Evolutionary conservation across 2,113 vertebrate genomes (phyloP), one percentile per base, ranked within the genome.

Genomic region (Rhodinocichla rosea): DNA sequence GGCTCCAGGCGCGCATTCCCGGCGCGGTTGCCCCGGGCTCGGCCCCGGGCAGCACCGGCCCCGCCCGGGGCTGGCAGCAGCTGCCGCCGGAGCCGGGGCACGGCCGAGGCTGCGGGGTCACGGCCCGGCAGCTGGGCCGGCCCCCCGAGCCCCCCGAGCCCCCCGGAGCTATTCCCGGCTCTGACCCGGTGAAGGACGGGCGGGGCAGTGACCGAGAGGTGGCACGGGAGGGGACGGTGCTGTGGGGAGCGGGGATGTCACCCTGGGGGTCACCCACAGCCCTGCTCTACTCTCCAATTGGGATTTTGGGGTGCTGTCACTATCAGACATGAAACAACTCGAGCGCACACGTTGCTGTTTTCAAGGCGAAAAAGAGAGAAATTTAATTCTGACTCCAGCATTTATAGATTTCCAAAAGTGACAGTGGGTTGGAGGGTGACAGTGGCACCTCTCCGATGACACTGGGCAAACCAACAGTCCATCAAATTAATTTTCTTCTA

Each of bases 1-100:
- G n/a, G 91, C 85, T 26, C 57, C 94, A 93, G 84, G 32, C 73
- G 50, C 15, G 1, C 92, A 96, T 96, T 96, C 94, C 37, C 33
- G 19, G 55, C n/a, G 44, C 33, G 50, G 11, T 14, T n/a, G 16
- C 67, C 45, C 22, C 47, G 92, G 90, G 92, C 82, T 83, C 27
- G 16, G 69, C 63, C 37, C 5, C 68, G 30, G 73, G 79, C 86
- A 90, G 47, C 47, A 47, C 24, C 49, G 49, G 49, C 4, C 17
- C 15, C 14, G 55, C 87, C 79, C 35, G 27, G 24, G 20, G 13
- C 4, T 53, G 92, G 65, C 79, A 32, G 75, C 90, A 88, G 90
- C 92, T 95, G 95, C 18, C 40, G 11, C 16, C 13, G 35, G 40
- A 8, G 13, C 53, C 1, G 55, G 82, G 69, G 37, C 68, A 33